These are phyloP conservation scores for Aleiodes leptofemur DNA, from an alignment of 2,888 invertebrate genomes.

Conservation along the genomic window DNA sequence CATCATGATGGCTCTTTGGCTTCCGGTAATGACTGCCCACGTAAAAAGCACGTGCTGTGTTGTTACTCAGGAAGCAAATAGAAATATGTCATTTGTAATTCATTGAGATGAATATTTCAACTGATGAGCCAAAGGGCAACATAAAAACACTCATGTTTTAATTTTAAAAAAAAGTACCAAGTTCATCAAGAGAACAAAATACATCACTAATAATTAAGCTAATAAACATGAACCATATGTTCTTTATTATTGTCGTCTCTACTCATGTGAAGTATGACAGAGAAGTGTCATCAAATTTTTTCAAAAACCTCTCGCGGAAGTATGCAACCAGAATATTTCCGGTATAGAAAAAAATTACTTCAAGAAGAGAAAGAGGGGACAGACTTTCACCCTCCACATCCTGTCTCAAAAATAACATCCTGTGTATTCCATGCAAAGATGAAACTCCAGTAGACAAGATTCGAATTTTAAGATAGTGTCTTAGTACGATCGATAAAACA, in stretches of 20 bases:
- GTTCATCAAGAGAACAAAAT: too few relatives aligned
- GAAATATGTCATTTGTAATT: not conserved
- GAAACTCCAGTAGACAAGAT: conserved; percentile 1
- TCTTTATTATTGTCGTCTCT: too few relatives aligned
- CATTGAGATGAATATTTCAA: not conserved
- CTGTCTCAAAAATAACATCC: conserved; percentile 58
- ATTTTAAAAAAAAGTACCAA: not conserved
- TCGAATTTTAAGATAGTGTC: too few relatives aligned
- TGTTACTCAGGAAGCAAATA: not conserved
- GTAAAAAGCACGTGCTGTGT: not conserved
- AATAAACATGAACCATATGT: not conserved
- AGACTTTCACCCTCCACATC: conserved; percentile 45
- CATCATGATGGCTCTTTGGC: not conserved
- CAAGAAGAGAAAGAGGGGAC: conserved; percentile 39
- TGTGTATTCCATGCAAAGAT: conserved; percentile 46
- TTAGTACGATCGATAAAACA: too few relatives aligned
- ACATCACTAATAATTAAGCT: too few relatives aligned
- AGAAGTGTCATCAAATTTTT: conserved; percentile 10
- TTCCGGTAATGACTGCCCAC: not conserved
- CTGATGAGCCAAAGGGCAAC: not conserved
- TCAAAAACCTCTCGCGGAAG: conserved; percentile 11
- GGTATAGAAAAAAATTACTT: conserved; percentile 49
- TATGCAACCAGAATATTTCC: conserved; percentile 50
- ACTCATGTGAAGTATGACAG: not conserved
- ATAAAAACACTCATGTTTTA: not conserved